Conservation (phyloP, 2,113 vertebrate genomes). For the Barnardius zonarius region DNA sequence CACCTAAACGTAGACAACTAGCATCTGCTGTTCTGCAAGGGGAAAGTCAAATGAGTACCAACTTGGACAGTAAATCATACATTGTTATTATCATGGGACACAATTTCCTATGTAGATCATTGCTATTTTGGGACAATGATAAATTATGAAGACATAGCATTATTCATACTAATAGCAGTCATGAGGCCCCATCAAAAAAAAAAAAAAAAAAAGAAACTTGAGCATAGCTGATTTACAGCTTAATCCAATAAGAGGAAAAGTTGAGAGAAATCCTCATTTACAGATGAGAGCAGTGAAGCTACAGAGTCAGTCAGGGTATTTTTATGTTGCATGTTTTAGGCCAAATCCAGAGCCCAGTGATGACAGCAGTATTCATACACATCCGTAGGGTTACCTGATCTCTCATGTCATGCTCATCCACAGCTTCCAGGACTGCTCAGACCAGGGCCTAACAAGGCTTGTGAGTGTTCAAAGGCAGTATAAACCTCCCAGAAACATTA, state of each 20-base stretch:
- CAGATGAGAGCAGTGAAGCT: neutral
- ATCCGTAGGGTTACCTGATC: neutral
- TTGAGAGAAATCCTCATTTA: neutral
- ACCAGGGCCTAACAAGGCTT: neutral
- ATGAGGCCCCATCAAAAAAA: neutral
- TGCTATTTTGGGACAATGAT: constrained; percentile 3
- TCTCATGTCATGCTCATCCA: neutral
- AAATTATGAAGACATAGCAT: neutral
- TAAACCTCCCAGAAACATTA: neutral
- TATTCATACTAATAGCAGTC: constrained; percentile 8
- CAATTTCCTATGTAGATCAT: neutral
- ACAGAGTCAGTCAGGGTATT: neutral
- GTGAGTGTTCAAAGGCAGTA: neutral
- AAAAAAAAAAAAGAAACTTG: neutral
- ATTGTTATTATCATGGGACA: neutral
- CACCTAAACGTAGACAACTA: neutral
- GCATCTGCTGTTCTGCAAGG: neutral
- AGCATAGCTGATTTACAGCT: neutral
- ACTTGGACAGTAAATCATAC: neutral
- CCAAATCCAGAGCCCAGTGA: neutral
- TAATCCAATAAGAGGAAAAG: neutral
- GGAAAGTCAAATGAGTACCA: neutral
- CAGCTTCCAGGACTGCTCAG: neutral
- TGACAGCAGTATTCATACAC: neutral
- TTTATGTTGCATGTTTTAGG: neutral